Evolutionary conservation across 2,888 invertebrate genomes (phyloP), one percentile per base, ranked within the genome.

Genomic region (Bembecia ichneumoniformis): DNA sequence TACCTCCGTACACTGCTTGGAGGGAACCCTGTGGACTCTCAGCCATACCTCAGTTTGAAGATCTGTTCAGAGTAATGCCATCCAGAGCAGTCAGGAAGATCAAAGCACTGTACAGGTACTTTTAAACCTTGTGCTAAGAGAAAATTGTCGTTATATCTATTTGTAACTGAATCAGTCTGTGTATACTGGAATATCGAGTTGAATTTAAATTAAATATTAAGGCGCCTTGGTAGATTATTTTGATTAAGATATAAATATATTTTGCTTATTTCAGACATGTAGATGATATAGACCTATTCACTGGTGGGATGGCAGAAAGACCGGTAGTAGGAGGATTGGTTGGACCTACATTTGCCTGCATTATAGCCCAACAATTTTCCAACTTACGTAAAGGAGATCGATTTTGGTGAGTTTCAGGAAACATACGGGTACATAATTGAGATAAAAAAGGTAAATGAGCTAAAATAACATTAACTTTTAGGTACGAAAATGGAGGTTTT

Each of bases 261-360:
- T 36, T 2, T 43, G 4, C 17, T 45, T 40, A 15, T 73, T 68
- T 3, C 61, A 87, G 90, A 28, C 89, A 92, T 54, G 91, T 95
- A 0, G 93, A 94, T 51, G 96, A 96, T 66, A 91, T 96, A 51
- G 96, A 96, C 69, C 80, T 96, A 1, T 96, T 94, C 68, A 91
- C 95, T 0, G 96, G 93, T 7, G 96, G 94, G 0, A 89, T 96
- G 67, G 92, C 95, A 0, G 96, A 96, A 65, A 89, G 92, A 36
- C 94, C 95, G 0, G 92, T 96, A 0, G 81, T 91, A 0, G 93
- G 93, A 1, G 95, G 94, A 0, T 77, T 96, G 2, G 94, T 96
- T 0, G 96, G 96, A 0, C 95, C 96, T 0, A 94, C 95, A 0
- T 95, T 96, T 62, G 94, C 94, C 28, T 96, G 96, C 67, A 93